phyloP scores from a whole-genome alignment of 64 coral and sea anemone genomes.

The Orbicella faveolata region DNA sequence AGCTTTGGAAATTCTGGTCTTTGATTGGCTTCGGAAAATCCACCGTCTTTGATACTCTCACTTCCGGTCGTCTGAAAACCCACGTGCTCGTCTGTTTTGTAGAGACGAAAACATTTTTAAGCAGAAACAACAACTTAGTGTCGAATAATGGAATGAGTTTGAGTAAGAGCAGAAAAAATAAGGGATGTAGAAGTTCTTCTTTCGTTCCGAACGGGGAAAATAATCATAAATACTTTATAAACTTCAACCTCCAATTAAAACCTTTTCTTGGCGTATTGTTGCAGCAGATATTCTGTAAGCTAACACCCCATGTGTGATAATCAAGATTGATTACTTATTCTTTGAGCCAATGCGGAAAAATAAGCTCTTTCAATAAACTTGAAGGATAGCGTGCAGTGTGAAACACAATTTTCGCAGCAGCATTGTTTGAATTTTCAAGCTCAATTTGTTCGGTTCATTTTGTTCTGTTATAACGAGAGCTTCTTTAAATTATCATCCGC shows the following conservation, averaged over 20 bases:
- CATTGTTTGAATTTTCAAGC: background rate
- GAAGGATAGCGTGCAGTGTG: background rate
- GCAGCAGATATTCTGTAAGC: background rate
- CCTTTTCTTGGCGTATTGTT: background rate
- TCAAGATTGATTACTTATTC: background rate
- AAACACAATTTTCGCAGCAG: background rate
- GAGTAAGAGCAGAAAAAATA: too few species aligned
- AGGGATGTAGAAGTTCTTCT: background rate
- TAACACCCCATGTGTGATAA: background rate
- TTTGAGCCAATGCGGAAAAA: background rate
- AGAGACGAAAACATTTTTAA: background rate
- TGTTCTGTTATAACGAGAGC: background rate
- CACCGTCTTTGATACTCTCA: background rate
- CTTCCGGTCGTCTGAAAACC: slow-evolving; percentile 44
- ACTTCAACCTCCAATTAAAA: background rate
- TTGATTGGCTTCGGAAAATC: slow-evolving; percentile 44
- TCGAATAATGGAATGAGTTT: background rate
- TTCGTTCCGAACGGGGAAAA: too few species aligned
- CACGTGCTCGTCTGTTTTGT: slow-evolving; percentile 30
- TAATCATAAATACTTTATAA: slow-evolving; percentile 1
- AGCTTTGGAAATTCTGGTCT: background rate
- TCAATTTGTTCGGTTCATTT: background rate
- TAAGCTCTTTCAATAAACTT: background rate
- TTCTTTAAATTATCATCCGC: background rate
- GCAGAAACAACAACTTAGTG: background rate